Base-by-base conservation (phyloP, 1,140 invertebrate genomes). In the Holcopasites calliopsidis region DNA sequence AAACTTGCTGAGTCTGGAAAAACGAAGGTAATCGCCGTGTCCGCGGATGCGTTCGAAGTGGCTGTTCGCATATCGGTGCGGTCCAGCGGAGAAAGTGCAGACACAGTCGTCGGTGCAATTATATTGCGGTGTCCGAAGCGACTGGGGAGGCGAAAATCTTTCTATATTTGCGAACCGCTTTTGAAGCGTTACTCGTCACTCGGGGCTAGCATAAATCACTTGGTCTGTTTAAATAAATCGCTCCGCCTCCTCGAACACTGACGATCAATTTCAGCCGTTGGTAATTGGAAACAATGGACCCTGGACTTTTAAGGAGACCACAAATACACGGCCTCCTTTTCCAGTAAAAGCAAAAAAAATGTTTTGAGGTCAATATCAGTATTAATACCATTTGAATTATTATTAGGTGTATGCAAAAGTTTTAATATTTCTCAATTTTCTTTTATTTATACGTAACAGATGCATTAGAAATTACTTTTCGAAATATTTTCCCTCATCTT, bases 11-110 rank as follows among this genome's bases (percentile, higher is more conserved):
- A 23, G 21, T 38, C 16, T 1, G 3, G 23, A 31, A 47, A 23
- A 21, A 55, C 7, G 8, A 18, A 52, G 21, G 16, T 26, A 35
- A 28, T 21, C 40, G 26, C 16, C 5, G 16, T n/a, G n/a, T 60
- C 26, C 2, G 13, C 21, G 21, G 31, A 28, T 35, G 66, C 26
- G 47, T 60, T 49, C 31, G 26, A 18, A 35, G 42, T 31, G 26
- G 7, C 18, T 38, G 42, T 49, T 61, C 31, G 31, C 57, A 28
- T 31, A 60, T 49, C 40, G 35, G 10, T 13, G 40, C 26, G 49
- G 26, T 38, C 44, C 55, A 61, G 31, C 54, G 40, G 68, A 71
- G 68, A 71, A 71, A 71, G 68, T 71, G 55, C n/a, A n/a, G 31
- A n/a, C 38, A 71, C 28, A 26, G 49, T 71, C 68, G 68, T 47